Conservation (phyloP, 2,888 invertebrate genomes). For the Blera fallax region DNA sequence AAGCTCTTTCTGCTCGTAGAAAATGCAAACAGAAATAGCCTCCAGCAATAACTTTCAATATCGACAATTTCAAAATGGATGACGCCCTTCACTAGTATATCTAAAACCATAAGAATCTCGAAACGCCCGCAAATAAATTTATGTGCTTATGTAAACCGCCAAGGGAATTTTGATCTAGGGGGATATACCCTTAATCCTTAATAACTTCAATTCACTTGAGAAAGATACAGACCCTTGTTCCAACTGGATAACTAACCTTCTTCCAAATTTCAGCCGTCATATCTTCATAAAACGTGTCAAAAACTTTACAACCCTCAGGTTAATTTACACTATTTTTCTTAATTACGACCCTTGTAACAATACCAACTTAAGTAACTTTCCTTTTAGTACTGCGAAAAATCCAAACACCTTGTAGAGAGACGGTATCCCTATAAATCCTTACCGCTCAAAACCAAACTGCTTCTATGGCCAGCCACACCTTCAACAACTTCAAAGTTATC, state of each 20-base stretch:
- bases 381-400: constrained; percentile 42
- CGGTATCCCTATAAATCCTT: not conserved
- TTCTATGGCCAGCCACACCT: constrained; percentile 39
- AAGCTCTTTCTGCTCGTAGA: too few species aligned
- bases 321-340: constrained; percentile 50
- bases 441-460: not conserved
- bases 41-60: too few species aligned
- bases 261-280: not conserved
- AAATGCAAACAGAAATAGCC: too few species aligned
- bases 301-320: constrained; percentile 53
- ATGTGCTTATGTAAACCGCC: not conserved
- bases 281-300: constrained; percentile 42
- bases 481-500: constrained; percentile 57
- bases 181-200: not conserved
- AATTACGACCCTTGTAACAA: constrained; percentile 44
- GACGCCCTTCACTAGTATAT: too few species aligned
- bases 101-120: not conserved
- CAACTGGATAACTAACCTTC: not conserved
- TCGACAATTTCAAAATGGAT: too few species aligned
- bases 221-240: not conserved
- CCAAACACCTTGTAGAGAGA: constrained; percentile 10
- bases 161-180: not conserved
- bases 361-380: constrained; percentile 51
- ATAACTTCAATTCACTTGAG: not conserved
- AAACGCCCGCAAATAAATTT: not conserved